phyloP scores from a whole-genome alignment of 2,113 vertebrate genomes.

The Pseudopipra pipra region DNA sequence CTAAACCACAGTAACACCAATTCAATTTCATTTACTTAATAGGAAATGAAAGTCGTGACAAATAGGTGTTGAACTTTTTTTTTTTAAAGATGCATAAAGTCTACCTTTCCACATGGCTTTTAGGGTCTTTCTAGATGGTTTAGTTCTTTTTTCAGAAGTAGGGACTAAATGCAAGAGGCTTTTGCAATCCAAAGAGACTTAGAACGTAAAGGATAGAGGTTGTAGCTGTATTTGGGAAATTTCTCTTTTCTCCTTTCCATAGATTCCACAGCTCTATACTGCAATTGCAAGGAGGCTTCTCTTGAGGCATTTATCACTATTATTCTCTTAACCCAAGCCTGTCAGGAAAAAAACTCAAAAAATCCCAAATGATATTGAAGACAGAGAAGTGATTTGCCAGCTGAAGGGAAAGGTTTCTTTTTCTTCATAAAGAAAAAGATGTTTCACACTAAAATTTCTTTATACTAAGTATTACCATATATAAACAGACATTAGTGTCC shows the following conservation, averaged over 20 bases:
- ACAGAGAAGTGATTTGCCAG: conserved; percentile 17
- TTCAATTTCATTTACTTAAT: conserved; percentile 59
- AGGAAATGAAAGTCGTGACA: conserved; percentile 68
- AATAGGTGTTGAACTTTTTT: neutral
- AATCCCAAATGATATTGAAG: neutral
- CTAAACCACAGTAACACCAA: conserved; percentile 39
- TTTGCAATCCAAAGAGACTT: neutral
- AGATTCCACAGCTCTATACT: neutral
- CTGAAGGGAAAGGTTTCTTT: neutral
- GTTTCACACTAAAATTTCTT: conserved; percentile 42
- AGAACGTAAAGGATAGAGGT: neutral
- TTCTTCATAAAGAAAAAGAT: conserved; percentile 16
- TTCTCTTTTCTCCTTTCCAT: neutral
- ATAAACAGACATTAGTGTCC: conserved; percentile 30
- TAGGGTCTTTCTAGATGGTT: neutral
- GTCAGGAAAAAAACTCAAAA: neutral
- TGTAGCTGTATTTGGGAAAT: conserved; percentile 15
- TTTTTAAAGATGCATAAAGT: neutral
- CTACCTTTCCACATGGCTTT: neutral
- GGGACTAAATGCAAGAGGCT: neutral
- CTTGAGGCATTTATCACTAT: neutral
- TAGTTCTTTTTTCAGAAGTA: neutral
- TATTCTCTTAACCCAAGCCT: conserved; percentile 43
- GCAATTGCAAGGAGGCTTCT: neutral
- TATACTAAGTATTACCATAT: conserved; percentile 28